Evolutionary conservation across 2,113 vertebrate species (phyloP).

Genomic region (Peucedramus taeniatus): DNA sequence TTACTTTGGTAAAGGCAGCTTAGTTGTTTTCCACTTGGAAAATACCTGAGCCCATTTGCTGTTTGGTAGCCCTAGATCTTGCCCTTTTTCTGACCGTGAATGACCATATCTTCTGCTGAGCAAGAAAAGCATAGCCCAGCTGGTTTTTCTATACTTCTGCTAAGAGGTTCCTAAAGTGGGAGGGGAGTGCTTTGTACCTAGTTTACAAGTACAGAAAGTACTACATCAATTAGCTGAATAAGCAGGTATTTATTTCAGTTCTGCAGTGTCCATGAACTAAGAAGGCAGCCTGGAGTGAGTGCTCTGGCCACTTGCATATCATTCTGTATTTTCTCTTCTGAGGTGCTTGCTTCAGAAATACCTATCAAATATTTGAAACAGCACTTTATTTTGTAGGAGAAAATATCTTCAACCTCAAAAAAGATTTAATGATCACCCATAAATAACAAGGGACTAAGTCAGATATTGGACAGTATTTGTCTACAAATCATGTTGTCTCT

Average conservation of each 20-base stretch:
- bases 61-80: not conserved
- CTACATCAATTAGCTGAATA: not conserved
- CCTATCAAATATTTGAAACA: not conserved
- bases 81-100: not conserved
- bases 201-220: not conserved
- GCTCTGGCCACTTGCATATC: fast-evolving
- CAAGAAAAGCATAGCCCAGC: not conserved
- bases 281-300: not conserved
- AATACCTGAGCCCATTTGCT: not conserved
- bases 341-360: not conserved
- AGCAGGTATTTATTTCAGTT: not conserved
- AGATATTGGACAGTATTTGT: fast-evolving
- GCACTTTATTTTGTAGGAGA: not conserved
- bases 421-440: not conserved
- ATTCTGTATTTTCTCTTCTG: not conserved
- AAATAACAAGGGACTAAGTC: not conserved
- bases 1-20: not conserved
- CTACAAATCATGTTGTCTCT: fast-evolving
- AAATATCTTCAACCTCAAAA: not conserved
- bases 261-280: not conserved
- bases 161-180: not conserved
- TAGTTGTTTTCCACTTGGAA: not conserved
- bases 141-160: not conserved
- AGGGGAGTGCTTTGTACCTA: not conserved
- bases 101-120: fast-evolving